Conservation (phyloP, 2,888 invertebrate genomes). For the Psococerastis gibbosa region DNA sequence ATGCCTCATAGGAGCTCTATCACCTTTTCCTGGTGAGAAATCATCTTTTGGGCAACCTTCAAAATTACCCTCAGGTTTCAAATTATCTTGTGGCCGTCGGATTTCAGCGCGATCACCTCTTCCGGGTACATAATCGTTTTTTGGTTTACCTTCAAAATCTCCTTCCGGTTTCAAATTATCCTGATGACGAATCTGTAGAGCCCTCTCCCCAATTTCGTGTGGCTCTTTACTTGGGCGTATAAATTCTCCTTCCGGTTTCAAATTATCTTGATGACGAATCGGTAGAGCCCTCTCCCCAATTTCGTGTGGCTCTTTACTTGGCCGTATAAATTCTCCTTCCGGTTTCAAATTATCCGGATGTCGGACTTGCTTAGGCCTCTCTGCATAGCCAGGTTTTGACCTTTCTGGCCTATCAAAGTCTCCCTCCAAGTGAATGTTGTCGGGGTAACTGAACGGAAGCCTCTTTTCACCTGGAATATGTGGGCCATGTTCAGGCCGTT, state of each 20-base stretch:
- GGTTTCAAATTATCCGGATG: slow-evolving; percentile 32
- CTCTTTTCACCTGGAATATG: slow-evolving; percentile 38
- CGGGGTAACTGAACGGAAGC: slow-evolving; percentile 34
- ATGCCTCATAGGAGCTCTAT: slow-evolving; percentile 23
- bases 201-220: slow-evolving; percentile 37
- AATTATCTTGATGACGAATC: slow-evolving; percentile 34
- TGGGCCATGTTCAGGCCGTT: slow-evolving; percentile 21
- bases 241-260: slow-evolving; percentile 28
- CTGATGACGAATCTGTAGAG: slow-evolving; percentile 38
- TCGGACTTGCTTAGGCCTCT: slow-evolving; percentile 37
- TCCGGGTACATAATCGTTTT: slow-evolving; percentile 8
- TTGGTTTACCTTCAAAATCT: slow-evolving; percentile 22
- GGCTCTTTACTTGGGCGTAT: slow-evolving; percentile 22
- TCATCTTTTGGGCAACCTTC: slow-evolving; percentile 24
- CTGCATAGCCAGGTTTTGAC: slow-evolving; percentile 32
- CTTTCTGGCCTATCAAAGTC: slow-evolving; percentile 24
- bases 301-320: slow-evolving; percentile 25
- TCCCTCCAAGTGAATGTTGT: slow-evolving; percentile 30
- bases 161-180: slow-evolving; percentile 35
- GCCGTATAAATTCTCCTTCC: slow-evolving; percentile 27
- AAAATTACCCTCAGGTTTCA: slow-evolving; percentile 23
- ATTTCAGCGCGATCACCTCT: slow-evolving; percentile 1
- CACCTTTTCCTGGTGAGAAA: slow-evolving; percentile 20
- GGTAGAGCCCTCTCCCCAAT: slow-evolving; percentile 40
- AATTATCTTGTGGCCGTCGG: slow-evolving; percentile 28